Evolutionary conservation across 1,140 invertebrate genomes (phyloP).

Genomic region (Orius insidiosus): DNA sequence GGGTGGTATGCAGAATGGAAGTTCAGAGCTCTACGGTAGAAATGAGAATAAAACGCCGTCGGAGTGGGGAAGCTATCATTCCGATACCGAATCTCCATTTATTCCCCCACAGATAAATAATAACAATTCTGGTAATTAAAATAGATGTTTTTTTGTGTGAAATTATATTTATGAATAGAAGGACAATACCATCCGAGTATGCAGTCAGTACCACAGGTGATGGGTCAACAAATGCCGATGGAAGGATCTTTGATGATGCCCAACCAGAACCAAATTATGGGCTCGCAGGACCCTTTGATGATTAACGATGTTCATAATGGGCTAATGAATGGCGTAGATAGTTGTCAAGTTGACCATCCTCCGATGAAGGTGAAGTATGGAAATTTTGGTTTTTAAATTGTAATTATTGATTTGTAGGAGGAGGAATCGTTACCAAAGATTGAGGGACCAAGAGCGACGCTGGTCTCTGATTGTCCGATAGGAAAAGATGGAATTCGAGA

Average conservation of each 20-base stretch:
- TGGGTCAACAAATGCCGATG: slow-evolving; percentile 11
- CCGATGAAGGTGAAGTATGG: too few species aligned
- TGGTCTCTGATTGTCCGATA: background rate
- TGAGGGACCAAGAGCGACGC: slow-evolving; percentile 2
- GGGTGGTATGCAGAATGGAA: slow-evolving; percentile 3
- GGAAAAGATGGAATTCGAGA: too few species aligned
- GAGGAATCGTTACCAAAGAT: slow-evolving; percentile 10
- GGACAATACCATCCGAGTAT: too few species aligned
- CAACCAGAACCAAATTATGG: slow-evolving; percentile 2
- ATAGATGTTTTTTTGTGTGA: too few species aligned
- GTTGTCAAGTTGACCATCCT: background rate
- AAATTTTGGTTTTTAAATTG: too few species aligned
- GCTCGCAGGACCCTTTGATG: slow-evolving; percentile 3
- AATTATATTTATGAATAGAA: too few species aligned
- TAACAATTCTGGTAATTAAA: slow-evolving; percentile 6
- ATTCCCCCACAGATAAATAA: slow-evolving; percentile 9
- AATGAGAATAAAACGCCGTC: background rate
- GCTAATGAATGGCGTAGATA: slow-evolving; percentile 4
- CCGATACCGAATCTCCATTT: slow-evolving; percentile 7
- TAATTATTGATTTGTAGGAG: slow-evolving; percentile 6
- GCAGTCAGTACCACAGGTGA: too few species aligned
- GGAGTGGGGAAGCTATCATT: slow-evolving; percentile 8
- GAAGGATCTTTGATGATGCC: slow-evolving; percentile 9
- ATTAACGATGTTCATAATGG: slow-evolving; percentile 2
- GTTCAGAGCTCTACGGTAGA: background rate